A percentile compares a stretch with the other conserved stretches of the same genome.
These are phyloP conservation scores for Cyphomyrus discorhynchus DNA, from an alignment of 2,113 vertebrate genomes.

Conservation along the genomic window DNA sequence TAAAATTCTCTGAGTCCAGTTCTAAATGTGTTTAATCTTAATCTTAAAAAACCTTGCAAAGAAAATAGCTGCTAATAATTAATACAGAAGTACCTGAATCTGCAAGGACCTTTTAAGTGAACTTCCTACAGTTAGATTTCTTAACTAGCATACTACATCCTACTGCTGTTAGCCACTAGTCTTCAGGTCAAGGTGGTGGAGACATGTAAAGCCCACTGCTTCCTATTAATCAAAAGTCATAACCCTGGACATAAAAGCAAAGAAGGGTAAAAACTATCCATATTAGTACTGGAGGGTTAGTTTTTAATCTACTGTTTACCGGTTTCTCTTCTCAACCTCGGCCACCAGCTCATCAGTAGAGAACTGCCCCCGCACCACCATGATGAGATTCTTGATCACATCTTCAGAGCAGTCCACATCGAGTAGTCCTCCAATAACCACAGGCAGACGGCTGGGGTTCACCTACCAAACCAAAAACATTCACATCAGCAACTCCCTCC, in stretches of 20 bases:
- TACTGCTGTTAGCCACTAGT: background rate
- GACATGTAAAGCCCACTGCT: background rate
- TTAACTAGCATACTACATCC: background rate
- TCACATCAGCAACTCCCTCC: background rate
- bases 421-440: constrained; percentile 82
- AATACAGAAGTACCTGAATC: background rate
- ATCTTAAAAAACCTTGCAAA: background rate
- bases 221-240: background rate
- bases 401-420: constrained; percentile 91
- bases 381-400: constrained; percentile 85
- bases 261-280: background rate
- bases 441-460: constrained; percentile 82
- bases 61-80: background rate
- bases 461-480: constrained; percentile 57
- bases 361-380: constrained; percentile 84
- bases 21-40: background rate
- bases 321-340: constrained; percentile 88
- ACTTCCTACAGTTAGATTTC: background rate
- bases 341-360: constrained; percentile 87
- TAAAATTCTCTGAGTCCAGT: background rate
- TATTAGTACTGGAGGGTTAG: background rate
- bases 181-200: background rate
- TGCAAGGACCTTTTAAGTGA: background rate
- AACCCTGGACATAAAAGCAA: background rate
- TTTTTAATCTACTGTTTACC: constrained; percentile 50